Base-by-base conservation (phyloP, 2,888 invertebrate species). In the Campoplex capitator region DNA sequence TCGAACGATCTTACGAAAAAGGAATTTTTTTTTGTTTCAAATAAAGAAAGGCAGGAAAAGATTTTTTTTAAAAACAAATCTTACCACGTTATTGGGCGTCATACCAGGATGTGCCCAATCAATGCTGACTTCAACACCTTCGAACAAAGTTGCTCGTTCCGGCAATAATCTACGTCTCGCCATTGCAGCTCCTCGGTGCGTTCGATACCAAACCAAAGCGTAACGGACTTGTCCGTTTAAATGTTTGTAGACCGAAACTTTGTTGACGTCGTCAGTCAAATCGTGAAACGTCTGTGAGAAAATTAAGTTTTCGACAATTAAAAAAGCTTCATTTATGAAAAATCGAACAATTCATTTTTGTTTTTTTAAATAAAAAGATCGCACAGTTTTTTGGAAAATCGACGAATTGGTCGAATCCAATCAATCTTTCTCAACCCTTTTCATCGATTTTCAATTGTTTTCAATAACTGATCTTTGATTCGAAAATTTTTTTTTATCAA, bases 121-220 rank as follows among this genome's bases (percentile, higher is more conserved):
- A 1, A 94, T 89, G 54, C 87, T 92, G 16, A 94, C 87, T 9
- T 92, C 90, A 8, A 73, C 83, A 35, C 90, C 89, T n/a, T 90
- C 82, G 54, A 94, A 93, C 7, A 94, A 87, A 18, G 76, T 88
- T 1, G 71, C 71, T 18, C 92, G 86, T 71, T 92, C 93, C 0
- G 96, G 96, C 7, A 96, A 95, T 51, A 97, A 95, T 91, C 95
- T 95, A 88, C 95, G 92, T 38, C 95, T 91, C 2, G 95, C 95
- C 93, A 95, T 95, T 32, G 95, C 96, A 85, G 96, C 97, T 35
- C 96, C 96, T 89, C 97, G 95, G 94, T 97, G 97, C 70, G 94
- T 95, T 67, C 96, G 96, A 93, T 97, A 98, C 92, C 97, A 97
- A 32, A 97, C 96, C 90, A 97, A 96, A 54, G 97, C 97, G 90